A percentile compares a stretch with the other conserved stretches of the same genome.
These are phyloP conservation scores for Lasiurus cinereus DNA, from an alignment of 2,113 vertebrate genomes.

Conservation along the genomic window DNA sequence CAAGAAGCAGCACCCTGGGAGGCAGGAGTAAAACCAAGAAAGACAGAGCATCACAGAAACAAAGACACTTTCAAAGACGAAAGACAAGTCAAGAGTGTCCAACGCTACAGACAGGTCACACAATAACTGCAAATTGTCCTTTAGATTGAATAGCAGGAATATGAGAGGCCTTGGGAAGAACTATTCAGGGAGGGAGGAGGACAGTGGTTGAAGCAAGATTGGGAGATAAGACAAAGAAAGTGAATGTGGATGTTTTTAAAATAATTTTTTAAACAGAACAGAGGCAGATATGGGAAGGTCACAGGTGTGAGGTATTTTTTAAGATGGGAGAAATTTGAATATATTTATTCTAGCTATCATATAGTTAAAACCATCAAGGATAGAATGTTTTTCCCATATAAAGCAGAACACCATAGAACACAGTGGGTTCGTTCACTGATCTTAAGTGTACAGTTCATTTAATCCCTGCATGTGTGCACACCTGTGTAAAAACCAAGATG, in stretches of 20 bases:
- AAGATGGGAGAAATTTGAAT: not conserved
- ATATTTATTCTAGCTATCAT: slow-evolving; percentile 21
- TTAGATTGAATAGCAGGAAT: not conserved
- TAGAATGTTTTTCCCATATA: not conserved
- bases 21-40: not conserved
- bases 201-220: not conserved
- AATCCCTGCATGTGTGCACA: not conserved
- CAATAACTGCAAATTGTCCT: slow-evolving; percentile 4
- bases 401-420: not conserved
- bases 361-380: not conserved
- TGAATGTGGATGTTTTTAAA: not conserved
- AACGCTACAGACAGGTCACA: not conserved
- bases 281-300: not conserved
- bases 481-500: not conserved
- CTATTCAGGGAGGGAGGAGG: not conserved
- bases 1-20: not conserved
- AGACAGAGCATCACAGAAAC: not conserved
- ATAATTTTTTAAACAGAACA: not conserved
- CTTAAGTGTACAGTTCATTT: not conserved
- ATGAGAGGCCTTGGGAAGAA: not conserved
- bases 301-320: not conserved
- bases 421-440: not conserved
- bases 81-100: not conserved
- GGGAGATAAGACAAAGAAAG: not conserved
- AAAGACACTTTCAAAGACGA: not conserved